These are phyloP conservation scores for Corynorhinus townsendii DNA, from an alignment of 2,113 vertebrate species.

Conservation along the genomic window DNA sequence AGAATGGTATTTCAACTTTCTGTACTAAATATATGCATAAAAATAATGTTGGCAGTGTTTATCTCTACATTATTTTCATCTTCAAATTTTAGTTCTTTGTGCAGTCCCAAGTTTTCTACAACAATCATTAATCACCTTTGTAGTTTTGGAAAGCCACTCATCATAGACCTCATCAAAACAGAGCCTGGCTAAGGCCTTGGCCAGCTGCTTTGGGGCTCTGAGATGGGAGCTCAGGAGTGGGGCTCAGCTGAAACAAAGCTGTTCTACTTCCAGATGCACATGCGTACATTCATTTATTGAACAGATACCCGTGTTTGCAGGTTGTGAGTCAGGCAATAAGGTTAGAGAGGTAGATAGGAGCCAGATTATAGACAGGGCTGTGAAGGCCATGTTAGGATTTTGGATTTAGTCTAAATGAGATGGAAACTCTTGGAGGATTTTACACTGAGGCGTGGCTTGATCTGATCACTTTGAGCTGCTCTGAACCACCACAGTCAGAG, in stretches of 20 bases:
- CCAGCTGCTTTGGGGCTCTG: background rate
- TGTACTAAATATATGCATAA: background rate
- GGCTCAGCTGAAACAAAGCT: background rate
- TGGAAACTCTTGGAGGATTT: background rate
- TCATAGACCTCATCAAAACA: background rate
- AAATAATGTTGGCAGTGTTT: background rate
- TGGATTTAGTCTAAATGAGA: background rate
- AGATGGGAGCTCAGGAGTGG: background rate
- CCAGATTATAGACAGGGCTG: background rate
- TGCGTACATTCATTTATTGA: background rate
- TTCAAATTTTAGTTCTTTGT: background rate
- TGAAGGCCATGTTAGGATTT: background rate
- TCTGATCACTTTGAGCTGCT: background rate
- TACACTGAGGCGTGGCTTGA: background rate
- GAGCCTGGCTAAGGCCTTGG: background rate
- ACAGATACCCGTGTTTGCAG: background rate
- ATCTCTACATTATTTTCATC: constrained; percentile 5
- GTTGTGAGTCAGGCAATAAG: background rate
- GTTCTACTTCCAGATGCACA: background rate
- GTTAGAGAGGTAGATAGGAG: background rate
- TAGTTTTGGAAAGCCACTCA: background rate
- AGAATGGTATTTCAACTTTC: background rate
- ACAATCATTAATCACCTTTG: background rate
- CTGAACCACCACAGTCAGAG: background rate
- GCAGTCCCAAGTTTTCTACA: background rate